Evolutionary conservation across 2,113 vertebrate genomes (phyloP).

Genomic region (Salvelinus fontinalis): DNA sequence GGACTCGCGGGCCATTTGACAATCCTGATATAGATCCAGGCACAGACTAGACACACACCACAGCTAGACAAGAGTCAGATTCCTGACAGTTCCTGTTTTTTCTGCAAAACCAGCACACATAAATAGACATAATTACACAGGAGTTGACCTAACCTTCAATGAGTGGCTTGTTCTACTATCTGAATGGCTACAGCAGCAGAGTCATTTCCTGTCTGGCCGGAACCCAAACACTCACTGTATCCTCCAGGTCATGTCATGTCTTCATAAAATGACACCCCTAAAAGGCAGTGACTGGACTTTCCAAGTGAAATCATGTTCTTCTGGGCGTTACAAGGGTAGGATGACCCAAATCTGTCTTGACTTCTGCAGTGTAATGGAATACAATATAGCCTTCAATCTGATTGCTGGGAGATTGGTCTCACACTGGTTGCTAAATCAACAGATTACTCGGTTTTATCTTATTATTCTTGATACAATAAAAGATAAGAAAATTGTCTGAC

Average conservation of each 20-base stretch:
- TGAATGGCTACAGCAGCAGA: background rate
- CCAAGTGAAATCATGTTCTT: background rate
- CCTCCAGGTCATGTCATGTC: background rate
- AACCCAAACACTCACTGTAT: background rate
- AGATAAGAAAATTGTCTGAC: too few relatives aligned
- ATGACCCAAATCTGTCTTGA: background rate
- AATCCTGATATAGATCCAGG: background rate
- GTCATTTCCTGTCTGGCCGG: background rate
- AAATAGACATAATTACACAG: conserved; percentile 12
- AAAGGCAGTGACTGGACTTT: background rate
- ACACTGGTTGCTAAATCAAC: background rate
- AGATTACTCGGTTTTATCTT: too few relatives aligned
- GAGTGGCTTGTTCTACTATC: background rate
- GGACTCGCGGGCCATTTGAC: too few relatives aligned
- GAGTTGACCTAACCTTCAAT: background rate
- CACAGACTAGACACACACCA: conserved; percentile 14
- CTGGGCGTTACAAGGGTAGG: background rate
- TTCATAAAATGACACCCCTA: background rate
- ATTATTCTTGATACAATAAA: too few relatives aligned
- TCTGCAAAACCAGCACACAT: conserved; percentile 1
- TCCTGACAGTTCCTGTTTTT: conserved; percentile 13
- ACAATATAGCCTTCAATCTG: background rate
- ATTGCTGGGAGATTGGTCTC: background rate
- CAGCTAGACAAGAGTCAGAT: conserved; percentile 4
- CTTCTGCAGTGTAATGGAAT: background rate